Evolutionary conservation across 2,888 invertebrate genomes (phyloP), one percentile per base, ranked within the genome.

Genomic region (Cheiracanthium punctorium): DNA sequence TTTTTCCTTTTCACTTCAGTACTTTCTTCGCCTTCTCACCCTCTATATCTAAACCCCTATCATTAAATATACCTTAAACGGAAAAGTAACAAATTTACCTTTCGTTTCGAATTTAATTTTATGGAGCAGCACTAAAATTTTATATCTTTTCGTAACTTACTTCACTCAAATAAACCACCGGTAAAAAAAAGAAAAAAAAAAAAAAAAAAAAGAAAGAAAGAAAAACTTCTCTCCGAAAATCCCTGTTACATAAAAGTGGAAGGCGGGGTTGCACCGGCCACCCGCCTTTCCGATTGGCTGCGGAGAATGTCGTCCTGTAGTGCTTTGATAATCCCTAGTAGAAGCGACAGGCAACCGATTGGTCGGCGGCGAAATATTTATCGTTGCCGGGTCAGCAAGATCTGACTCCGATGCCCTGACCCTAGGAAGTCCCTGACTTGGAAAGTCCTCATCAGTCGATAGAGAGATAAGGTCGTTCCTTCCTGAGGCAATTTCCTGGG

Each of bases 301-400:
- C 2, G 0, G 20, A 17, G 12, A 17, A 72, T 41, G 30, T 69
- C 74, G 37, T 73, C 69, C 77, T 67, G 73, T 85, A 73, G 79
- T 67, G 79, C 64, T 71, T 28, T 17, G 69, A 52, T 85, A 85
- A 85, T 85, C 84, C 84, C 79, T 73, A 79, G 79, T 72, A 67
- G 84, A 73, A 77, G 79, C 84, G 84, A 79, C 79, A 85, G 14
- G 58, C 58, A 79, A 85, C 84, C 84, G 84, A 85, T 85, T 85
- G 84, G 84, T 69, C 73, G 69, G 58, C 33, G 33, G 69, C 43
- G 74, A 79, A 85, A 85, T 85, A 85, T 85, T 85, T 85, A 85
- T 85, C 79, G 84, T 33, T 41, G 84, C 69, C 79, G 74, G 79
- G 84, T 85, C 84, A 85, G 84, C 41, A 70, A 20, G 79, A 79